phyloP scores from a whole-genome alignment of 2,797 vertebrate species.

The Hydrophis major region DNA sequence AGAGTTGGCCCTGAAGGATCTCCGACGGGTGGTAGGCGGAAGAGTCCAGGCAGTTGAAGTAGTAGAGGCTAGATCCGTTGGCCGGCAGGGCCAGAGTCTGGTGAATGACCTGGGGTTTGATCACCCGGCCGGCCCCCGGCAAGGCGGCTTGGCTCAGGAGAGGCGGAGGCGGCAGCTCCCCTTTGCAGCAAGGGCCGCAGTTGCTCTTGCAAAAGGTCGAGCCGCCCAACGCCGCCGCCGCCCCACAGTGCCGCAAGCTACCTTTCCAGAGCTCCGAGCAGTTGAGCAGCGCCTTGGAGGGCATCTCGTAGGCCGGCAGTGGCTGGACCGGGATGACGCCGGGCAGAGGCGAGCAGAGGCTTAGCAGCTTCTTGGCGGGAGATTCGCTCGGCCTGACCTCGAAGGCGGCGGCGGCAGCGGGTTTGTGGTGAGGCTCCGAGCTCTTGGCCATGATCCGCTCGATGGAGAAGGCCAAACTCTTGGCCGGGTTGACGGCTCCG shows the following conservation, averaged over 20 bases:
- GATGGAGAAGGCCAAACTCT: slow-evolving; percentile 96
- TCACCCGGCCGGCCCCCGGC: slow-evolving; percentile 81
- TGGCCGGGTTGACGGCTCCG: slow-evolving; percentile 83
- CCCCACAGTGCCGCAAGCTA: slow-evolving; percentile 80
- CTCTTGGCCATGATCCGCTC: slow-evolving; percentile 98
- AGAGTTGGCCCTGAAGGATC: slow-evolving; percentile 81
- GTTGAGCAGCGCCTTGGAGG: slow-evolving; percentile 90
- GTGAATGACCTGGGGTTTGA: slow-evolving; percentile 95
- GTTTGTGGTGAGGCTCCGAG: slow-evolving; percentile 71
- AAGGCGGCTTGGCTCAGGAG: slow-evolving; percentile 75
- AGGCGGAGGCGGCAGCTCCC: slow-evolving; percentile 69
- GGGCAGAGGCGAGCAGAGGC: slow-evolving; percentile 88
- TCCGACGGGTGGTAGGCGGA: slow-evolving; percentile 87
- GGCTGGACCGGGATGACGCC: slow-evolving; percentile 93
- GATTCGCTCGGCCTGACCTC: slow-evolving; percentile 73
- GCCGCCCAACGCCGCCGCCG: slow-evolving; percentile 14
- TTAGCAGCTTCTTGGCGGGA: slow-evolving; percentile 80
- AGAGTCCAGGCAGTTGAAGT: slow-evolving; percentile 95
- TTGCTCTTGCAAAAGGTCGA: slow-evolving; percentile 82
- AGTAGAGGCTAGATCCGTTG: slow-evolving; percentile 86
- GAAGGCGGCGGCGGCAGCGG: slow-evolving; percentile 43
- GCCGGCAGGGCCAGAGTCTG: slow-evolving; percentile 85
- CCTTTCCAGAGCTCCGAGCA: slow-evolving; percentile 95
- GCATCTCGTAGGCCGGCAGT: slow-evolving; percentile 85
- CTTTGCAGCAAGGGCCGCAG: slow-evolving; percentile 88